Evolutionary conservation across 2,888 invertebrate species (phyloP).

Genomic region (Atethmia centrago): DNA sequence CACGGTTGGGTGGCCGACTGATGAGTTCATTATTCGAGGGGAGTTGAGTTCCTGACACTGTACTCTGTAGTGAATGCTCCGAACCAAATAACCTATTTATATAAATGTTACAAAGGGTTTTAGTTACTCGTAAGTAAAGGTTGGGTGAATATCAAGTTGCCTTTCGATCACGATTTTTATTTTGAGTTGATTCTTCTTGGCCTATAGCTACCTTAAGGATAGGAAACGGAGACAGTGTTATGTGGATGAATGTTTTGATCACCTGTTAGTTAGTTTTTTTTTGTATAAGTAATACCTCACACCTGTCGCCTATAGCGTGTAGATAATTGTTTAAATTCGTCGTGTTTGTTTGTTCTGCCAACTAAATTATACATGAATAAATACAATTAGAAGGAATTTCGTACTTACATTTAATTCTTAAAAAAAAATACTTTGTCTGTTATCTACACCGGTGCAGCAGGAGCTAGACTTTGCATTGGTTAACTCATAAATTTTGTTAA

Average conservation of each 20-base stretch:
- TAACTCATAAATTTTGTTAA: too few relatives aligned
- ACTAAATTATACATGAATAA: not conserved
- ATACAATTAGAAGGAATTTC: not conserved
- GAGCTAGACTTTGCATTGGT: constrained; percentile 12
- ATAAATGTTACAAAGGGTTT: constrained; percentile 71
- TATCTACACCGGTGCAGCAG: constrained; percentile 9
- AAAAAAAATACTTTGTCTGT: constrained; percentile 1
- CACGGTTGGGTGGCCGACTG: constrained; percentile 71
- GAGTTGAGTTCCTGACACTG: constrained; percentile 65
- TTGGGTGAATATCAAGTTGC: constrained; percentile 56
- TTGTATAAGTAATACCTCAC: too few relatives aligned
- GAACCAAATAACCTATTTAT: constrained; percentile 79
- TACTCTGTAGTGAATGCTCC: constrained; percentile 54
- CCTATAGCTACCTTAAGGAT: not conserved
- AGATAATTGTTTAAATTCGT: constrained; percentile 3
- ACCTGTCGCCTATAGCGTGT: too few relatives aligned
- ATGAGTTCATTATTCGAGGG: constrained; percentile 82
- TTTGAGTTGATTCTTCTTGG: not conserved
- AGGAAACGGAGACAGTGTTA: not conserved
- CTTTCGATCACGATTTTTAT: constrained; percentile 39
- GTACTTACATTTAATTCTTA: not conserved
- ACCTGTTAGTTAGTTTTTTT: too few relatives aligned
- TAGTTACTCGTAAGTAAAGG: constrained; percentile 66
- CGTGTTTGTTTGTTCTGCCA: not conserved
- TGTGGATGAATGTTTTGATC: not conserved